Percentiles rank a stretch among this genome's conserved stretches.
Conservation (phyloP, 2,113 vertebrate genomes). For the Megaleporinus macrocephalus region DNA sequence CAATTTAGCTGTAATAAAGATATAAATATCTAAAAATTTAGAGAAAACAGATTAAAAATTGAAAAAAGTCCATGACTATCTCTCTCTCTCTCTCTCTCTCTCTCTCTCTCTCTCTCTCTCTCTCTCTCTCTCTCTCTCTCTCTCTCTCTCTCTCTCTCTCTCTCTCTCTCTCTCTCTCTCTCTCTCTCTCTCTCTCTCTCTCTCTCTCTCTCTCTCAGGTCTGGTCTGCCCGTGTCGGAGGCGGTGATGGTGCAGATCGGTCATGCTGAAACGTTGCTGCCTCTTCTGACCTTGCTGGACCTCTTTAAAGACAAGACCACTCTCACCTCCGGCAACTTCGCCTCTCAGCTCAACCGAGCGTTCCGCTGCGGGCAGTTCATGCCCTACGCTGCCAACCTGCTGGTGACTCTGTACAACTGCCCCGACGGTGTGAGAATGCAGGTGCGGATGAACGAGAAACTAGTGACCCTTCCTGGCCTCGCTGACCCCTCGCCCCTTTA, state of each 20-base stretch:
- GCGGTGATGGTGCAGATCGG: conserved; percentile 89
- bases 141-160: no score
- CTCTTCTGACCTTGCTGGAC: conserved; percentile 90
- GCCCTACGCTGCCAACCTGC: conserved; percentile 90
- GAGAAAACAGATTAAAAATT: no score
- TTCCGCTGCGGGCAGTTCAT: conserved; percentile 88
- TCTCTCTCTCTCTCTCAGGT: conserved; percentile 70
- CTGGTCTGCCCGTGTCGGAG: conserved; percentile 78
- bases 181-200: no score
- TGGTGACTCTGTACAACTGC: conserved; percentile 90
- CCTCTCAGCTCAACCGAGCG: conserved; percentile 72
- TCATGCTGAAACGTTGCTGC: conserved; percentile 95
- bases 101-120: no score
- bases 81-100: no score
- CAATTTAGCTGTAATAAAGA: no score
- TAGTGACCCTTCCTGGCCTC: conserved; percentile 79
- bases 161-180: no score
- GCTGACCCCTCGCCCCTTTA: conserved; percentile 77
- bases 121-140: no score
- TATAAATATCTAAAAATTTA: no score
- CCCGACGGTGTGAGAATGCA: conserved; percentile 81
- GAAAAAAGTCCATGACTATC: no score
- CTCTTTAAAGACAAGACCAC: conserved; percentile 85
- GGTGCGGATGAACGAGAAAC: conserved; percentile 88
- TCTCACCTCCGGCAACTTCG: conserved; percentile 83